Evolutionary conservation across 2,797 vertebrate species (phyloP).

Genomic region (Sebastes iracundus): DNA sequence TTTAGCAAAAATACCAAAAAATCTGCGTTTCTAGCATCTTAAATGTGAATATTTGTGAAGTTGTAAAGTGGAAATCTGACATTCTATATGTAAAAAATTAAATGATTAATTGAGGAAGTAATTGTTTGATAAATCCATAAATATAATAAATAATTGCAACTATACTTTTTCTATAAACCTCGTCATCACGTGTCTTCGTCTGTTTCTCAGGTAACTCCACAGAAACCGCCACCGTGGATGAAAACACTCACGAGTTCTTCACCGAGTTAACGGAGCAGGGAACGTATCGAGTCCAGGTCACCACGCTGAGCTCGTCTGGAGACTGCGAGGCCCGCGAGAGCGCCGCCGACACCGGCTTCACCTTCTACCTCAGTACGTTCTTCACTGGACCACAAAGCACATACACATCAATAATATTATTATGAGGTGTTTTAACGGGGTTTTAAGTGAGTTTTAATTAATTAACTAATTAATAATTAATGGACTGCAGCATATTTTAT

Average conservation of each 20-base stretch:
- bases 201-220: slow-evolving; percentile 86
- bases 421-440: no score
- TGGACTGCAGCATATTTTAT: no score
- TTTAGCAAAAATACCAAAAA: no score
- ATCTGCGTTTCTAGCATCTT: no score
- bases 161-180: no score
- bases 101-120: neutral
- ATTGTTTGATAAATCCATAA: no score
- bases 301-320: slow-evolving; percentile 89
- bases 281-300: slow-evolving; percentile 87
- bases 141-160: no score
- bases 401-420: rapidly evolving
- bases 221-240: slow-evolving; percentile 87
- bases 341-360: slow-evolving; percentile 82
- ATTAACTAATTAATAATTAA: no score
- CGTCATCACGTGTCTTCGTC: neutral
- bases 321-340: slow-evolving; percentile 90
- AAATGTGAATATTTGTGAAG: no score
- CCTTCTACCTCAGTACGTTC: slow-evolving; percentile 92
- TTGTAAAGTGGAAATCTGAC: no score
- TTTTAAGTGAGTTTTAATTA: no score
- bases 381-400: neutral
- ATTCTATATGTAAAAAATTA: no score
- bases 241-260: slow-evolving; percentile 91
- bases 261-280: slow-evolving; percentile 89